Conservation (phyloP, 2,113 vertebrate species). For the Machaerirhynchus nigripectus region DNA sequence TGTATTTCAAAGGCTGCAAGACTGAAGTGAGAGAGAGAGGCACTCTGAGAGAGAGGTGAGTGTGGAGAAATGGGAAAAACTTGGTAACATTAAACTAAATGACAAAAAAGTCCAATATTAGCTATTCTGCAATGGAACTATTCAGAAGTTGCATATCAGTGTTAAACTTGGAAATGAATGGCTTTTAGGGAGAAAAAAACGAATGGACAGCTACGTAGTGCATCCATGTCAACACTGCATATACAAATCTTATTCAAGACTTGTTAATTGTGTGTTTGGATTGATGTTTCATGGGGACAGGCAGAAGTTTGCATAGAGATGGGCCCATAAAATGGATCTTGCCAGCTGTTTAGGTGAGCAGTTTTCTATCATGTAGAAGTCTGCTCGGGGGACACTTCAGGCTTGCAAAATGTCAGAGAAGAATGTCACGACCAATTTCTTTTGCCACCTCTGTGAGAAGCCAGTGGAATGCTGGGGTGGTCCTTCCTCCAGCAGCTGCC, state of each 20-base stretch:
- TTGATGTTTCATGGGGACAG: neutral
- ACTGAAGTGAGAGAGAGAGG: neutral
- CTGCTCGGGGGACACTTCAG: neutral
- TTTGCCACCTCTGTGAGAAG: neutral
- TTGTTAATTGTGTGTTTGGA: neutral
- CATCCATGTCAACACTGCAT: neutral
- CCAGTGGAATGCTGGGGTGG: neutral
- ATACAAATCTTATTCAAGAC: neutral
- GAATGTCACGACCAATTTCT: rapidly evolving
- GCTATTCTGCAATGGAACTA: neutral
- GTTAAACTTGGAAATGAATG: neutral
- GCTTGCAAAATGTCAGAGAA: neutral
- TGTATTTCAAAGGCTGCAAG: constrained; percentile 31
- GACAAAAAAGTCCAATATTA: neutral
- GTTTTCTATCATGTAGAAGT: neutral
- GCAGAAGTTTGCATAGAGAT: neutral
- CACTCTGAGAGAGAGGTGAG: neutral
- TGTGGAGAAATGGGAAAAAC: neutral
- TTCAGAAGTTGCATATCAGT: neutral
- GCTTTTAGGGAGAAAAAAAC: neutral
- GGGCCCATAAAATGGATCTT: neutral
- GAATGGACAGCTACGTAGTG: neutral
- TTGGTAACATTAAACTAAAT: neutral
- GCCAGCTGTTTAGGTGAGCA: neutral
- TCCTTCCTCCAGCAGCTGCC: neutral